Evolutionary conservation across 2,888 invertebrate species (phyloP).

Genomic region (Bibio marci): DNA sequence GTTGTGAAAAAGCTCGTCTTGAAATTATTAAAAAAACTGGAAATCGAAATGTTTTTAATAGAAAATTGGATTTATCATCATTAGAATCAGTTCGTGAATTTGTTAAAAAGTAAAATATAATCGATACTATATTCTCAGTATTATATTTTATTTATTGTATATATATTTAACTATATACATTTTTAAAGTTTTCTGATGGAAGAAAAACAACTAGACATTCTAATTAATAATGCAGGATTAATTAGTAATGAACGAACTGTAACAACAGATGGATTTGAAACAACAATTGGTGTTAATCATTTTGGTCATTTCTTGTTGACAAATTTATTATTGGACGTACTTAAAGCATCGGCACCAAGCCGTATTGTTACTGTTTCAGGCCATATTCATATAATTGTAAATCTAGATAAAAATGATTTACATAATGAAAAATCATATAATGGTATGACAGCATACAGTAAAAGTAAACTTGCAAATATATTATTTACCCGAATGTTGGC

Average conservation of each 20-base stretch:
- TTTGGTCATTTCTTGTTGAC: slow-evolving; percentile 45
- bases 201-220: slow-evolving; percentile 31
- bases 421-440: slow-evolving; percentile 52
- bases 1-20: slow-evolving; percentile 43
- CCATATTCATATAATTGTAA: slow-evolving; percentile 46
- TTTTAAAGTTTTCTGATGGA: slow-evolving; percentile 22
- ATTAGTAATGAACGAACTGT: slow-evolving; percentile 29
- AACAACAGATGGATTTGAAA: slow-evolving; percentile 37
- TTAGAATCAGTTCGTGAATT: slow-evolving; percentile 38
- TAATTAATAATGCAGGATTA: slow-evolving; percentile 40
- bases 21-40: slow-evolving; percentile 54
- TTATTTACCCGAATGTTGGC: slow-evolving; percentile 54
- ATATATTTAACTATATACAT: neutral
- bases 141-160: slow-evolving; percentile 25
- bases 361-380: slow-evolving; percentile 61
- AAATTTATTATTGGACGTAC: slow-evolving; percentile 34
- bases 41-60: slow-evolving; percentile 55
- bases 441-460: slow-evolving; percentile 45
- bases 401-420: slow-evolving; percentile 50
- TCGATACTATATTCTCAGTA: too few relatives aligned
- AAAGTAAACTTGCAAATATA: slow-evolving; percentile 65
- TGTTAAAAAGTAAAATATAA: slow-evolving; percentile 32
- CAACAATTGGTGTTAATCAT: slow-evolving; percentile 40
- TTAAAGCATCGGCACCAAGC: slow-evolving; percentile 45
- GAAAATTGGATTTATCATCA: slow-evolving; percentile 33